Base-by-base conservation (phyloP, 2,888 invertebrate species). In the Agapostemon virescens region DNA sequence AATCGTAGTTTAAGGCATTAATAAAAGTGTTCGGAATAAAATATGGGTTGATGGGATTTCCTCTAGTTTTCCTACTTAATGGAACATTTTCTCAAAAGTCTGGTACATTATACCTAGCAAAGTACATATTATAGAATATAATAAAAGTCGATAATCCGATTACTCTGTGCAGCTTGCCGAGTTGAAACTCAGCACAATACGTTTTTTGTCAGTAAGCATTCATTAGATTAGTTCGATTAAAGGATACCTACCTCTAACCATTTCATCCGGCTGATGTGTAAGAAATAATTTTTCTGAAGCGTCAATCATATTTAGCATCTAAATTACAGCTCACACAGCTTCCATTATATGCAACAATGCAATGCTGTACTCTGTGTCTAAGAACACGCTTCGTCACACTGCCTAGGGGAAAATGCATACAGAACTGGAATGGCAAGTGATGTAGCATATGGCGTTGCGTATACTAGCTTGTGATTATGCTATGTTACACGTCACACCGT, bases 381-480 rank as follows among this genome's bases (percentile, higher is more conserved):
- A 30, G 58, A 58, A 58, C 58, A 58, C 58, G 58, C 58, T 33
- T 9, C 58, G 58, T 26, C 38, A 26, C 68, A n/a, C 40, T 17
- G 40, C 42, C 68, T 42, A 23, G 30, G 40, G 26, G 26, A 70
- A 42, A 23, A 69, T 52, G 26, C 30, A 42, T 33, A n/a, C 58
- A 30, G 58, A 30, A 58, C 30, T 58, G 58, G 70, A 40, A 38
- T 52, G 15, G 23, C 69, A 30, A 55, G 17, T 15, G 74, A 33
- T 42, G 40, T 20, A 20, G 58, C 58, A 30, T 58, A 58, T 30
- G 58, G 58, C 58, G 58, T 20, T 17, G 30, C 30, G 58, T 30
- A 58, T 20, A 30, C 58, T 30, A 20, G 58, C 58, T 58, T 58
- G 58, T 58, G 58, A 30, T 58, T 58, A 58, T 58, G 58, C 58